Percentiles rank a stretch among this genome's conserved stretches.
phyloP scores from a whole-genome alignment of 2,888 invertebrate genomes.

The Lepidocyrtinus sp. region DNA sequence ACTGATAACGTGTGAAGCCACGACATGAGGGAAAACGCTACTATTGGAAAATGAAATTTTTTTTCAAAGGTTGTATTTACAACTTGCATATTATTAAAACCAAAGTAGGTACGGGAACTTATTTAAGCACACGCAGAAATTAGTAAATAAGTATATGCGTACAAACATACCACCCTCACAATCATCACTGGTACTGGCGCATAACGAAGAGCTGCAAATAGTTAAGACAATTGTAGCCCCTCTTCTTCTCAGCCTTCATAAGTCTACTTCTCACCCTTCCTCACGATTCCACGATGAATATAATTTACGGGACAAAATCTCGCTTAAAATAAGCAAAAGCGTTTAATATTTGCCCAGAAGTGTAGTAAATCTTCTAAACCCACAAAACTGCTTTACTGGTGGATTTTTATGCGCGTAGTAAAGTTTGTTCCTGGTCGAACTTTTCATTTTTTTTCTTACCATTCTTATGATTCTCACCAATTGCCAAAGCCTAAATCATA shows the following conservation, averaged over 20 bases:
- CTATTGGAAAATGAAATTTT: background rate
- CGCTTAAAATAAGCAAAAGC: slow-evolving; percentile 2
- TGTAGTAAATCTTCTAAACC: slow-evolving; percentile 29
- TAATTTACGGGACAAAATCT: slow-evolving; percentile 5
- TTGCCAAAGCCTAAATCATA: slow-evolving; percentile 20
- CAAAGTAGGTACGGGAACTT: too few relatives aligned
- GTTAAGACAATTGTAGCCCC: background rate
- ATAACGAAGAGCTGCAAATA: too few relatives aligned
- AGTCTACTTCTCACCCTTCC: background rate
- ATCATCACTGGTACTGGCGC: too few relatives aligned
- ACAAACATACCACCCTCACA: too few relatives aligned
- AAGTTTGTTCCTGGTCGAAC: slow-evolving; percentile 23
- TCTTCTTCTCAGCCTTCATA: background rate
- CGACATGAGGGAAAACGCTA: background rate
- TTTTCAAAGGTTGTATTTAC: slow-evolving; percentile 7
- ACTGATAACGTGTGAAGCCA: background rate
- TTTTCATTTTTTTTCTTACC: slow-evolving; percentile 34
- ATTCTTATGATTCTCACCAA: slow-evolving; percentile 42
- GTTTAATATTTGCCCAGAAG: background rate
- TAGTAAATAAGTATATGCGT: too few relatives aligned
- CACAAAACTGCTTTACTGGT: slow-evolving; percentile 31
- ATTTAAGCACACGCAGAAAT: background rate
- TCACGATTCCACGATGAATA: background rate
- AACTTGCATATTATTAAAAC: slow-evolving; percentile 8
- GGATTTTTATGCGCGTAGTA: slow-evolving; percentile 4